A percentile compares a stretch with the other conserved stretches of the same genome.
Evolutionary conservation across 2,797 vertebrate species (phyloP).

Genomic region (Vireo griseus): DNA sequence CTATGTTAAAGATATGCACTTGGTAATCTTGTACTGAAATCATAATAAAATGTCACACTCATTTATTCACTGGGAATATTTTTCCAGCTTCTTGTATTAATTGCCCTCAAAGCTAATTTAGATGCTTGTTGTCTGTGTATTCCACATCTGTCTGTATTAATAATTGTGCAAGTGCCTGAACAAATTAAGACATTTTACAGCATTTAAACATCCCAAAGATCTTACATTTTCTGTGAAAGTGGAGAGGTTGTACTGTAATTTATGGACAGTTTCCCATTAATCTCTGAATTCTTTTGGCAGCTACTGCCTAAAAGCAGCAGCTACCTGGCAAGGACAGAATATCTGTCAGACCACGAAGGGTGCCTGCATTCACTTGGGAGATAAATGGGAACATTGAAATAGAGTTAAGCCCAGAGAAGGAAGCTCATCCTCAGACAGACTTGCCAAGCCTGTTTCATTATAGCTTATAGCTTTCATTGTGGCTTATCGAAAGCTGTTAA

Average conservation of each 20-base stretch:
- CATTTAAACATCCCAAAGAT: conserved; percentile 46
- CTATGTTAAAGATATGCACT: neutral
- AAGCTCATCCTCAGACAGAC: neutral
- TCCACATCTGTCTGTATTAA: conserved; percentile 37
- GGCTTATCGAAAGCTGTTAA: conserved; percentile 7
- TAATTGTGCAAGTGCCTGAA: conserved; percentile 41
- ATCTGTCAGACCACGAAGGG: conserved; percentile 54
- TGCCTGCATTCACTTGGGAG: conserved; percentile 6
- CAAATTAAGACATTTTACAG: conserved; percentile 59
- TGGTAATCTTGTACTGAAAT: conserved; percentile 15
- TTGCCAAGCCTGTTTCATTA: conserved; percentile 34
- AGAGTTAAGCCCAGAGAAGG: conserved; percentile 17
- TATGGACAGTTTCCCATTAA: conserved; percentile 50
- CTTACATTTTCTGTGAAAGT: neutral
- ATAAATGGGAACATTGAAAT: conserved; percentile 29
- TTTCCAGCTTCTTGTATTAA: conserved; percentile 37
- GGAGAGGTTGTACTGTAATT: conserved; percentile 34
- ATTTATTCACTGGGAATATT: conserved; percentile 39
- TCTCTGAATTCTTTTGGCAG: conserved; percentile 57
- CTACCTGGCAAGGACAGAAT: conserved; percentile 62
- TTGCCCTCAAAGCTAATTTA: conserved; percentile 53
- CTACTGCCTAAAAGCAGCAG: conserved; percentile 48
- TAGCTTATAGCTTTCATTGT: conserved; percentile 20
- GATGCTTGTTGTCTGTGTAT: conserved; percentile 11
- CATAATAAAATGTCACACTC: conserved; percentile 29